Evolutionary conservation across 2,888 invertebrate genomes (phyloP).

Genomic region (Cotesia congregata): DNA sequence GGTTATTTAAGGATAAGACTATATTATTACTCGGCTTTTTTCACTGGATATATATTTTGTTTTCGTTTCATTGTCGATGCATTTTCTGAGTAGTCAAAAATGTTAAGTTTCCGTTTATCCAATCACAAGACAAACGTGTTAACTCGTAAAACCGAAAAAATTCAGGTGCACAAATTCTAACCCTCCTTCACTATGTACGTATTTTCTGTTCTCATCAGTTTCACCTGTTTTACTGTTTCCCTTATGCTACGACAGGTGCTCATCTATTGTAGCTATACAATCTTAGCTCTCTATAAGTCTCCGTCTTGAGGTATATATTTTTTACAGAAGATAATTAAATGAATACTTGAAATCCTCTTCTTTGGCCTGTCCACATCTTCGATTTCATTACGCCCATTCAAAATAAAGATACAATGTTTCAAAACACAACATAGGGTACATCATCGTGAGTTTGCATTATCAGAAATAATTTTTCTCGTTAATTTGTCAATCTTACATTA

Average conservation of each 20-base stretch:
- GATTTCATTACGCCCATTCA: neutral
- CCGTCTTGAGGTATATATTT: constrained; percentile 25
- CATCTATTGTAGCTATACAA: constrained; percentile 41
- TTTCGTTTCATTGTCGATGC: neutral
- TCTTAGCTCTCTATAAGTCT: constrained; percentile 35
- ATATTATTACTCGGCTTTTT: neutral
- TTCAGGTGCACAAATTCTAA: constrained; percentile 33
- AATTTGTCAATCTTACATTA: too few relatives aligned
- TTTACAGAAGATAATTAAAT: constrained; percentile 19
- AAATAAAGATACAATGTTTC: neutral
- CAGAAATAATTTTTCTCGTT: neutral
- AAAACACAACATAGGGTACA: neutral
- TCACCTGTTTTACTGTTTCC: constrained; percentile 68
- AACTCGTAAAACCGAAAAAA: constrained; percentile 57
- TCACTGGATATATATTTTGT: neutral
- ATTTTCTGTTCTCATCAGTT: constrained; percentile 46
- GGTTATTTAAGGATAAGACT: neutral
- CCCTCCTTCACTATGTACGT: constrained; percentile 5
- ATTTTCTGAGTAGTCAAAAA: neutral
- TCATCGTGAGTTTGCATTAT: neutral
- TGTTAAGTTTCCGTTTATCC: constrained; percentile 17
- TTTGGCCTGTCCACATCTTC: constrained; percentile 16
- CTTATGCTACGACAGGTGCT: constrained; percentile 67
- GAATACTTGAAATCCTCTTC: constrained; percentile 14
- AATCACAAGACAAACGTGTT: constrained; percentile 53